These are phyloP conservation scores for Coregonus sp. DNA, from an alignment of 2,797 vertebrate species.

Conservation along the genomic window DNA sequence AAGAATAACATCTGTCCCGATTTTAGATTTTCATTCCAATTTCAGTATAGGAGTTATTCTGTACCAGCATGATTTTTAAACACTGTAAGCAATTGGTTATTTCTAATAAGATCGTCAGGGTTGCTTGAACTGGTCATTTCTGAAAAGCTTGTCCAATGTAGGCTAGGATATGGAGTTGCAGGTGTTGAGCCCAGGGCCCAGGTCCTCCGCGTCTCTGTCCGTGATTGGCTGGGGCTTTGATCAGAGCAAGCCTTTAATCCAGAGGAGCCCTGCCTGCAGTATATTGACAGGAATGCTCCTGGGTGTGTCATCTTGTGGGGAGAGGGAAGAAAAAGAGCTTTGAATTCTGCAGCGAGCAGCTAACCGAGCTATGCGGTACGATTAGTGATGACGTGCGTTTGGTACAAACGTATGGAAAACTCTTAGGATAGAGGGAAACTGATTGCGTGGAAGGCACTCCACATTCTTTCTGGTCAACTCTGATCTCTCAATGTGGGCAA, in stretches of 20 bases:
- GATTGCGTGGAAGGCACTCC: constrained; percentile 50
- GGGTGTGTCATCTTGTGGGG: constrained; percentile 45
- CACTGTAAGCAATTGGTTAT: neutral
- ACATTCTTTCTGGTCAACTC: constrained; percentile 61
- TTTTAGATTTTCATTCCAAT: neutral
- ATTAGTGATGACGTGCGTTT: constrained; percentile 52
- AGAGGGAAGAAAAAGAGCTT: constrained; percentile 30
- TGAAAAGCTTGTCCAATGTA: neutral
- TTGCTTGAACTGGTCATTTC: neutral
- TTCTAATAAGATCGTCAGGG: too few relatives aligned
- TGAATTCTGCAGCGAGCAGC: constrained; percentile 41
- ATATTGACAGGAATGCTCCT: constrained; percentile 52
- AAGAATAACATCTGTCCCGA: neutral
- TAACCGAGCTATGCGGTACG: constrained; percentile 40
- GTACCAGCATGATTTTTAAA: neutral
- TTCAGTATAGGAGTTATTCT: neutral
- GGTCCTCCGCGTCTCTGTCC: constrained; percentile 1
- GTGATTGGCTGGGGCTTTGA: constrained; percentile 24
- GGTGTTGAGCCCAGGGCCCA: neutral
- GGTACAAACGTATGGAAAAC: constrained; percentile 40
- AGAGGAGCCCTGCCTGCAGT: constrained; percentile 33
- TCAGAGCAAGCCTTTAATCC: constrained; percentile 42
- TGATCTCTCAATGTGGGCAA: constrained; percentile 56
- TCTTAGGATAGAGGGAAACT: constrained; percentile 24
- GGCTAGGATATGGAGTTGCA: neutral